These are phyloP conservation scores for Phymatocera aterrima DNA, from an alignment of 2,888 invertebrate genomes.

Conservation along the genomic window DNA sequence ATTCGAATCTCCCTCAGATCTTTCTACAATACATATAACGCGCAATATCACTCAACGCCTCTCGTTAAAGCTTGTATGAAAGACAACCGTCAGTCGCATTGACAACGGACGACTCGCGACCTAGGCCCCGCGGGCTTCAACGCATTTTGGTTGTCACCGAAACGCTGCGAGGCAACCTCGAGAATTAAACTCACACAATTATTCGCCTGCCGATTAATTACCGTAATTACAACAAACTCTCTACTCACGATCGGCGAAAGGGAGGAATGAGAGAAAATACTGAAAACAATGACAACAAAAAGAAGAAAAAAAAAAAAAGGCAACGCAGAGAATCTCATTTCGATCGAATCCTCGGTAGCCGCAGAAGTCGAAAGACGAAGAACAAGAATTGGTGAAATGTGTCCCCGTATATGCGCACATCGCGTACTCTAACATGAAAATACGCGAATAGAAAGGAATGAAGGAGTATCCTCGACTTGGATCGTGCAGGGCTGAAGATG, in stretches of 20 bases:
- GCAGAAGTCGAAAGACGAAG: too few species aligned
- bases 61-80: slow-evolving; percentile 20
- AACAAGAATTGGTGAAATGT: too few species aligned
- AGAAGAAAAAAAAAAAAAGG: too few species aligned
- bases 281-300: not conserved
- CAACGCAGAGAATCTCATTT: too few species aligned
- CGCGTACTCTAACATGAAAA: too few species aligned
- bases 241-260: not conserved
- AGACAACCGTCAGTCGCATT: not conserved
- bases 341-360: not conserved
- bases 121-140: not conserved
- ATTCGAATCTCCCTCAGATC: not conserved
- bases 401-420: too few species aligned
- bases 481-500: too few species aligned
- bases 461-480: too few species aligned
- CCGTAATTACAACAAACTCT: slow-evolving; percentile 23
- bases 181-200: not conserved
- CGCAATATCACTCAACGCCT: not conserved
- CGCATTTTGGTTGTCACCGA: slow-evolving; percentile 13
- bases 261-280: not conserved
- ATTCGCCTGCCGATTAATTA: not conserved
- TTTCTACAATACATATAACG: not conserved
- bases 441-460: too few species aligned
- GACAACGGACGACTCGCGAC: slow-evolving; percentile 21
- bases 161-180: too few species aligned